Evolutionary conservation across 2,113 vertebrate species (phyloP), one percentile per base, ranked within the genome.

Genomic region (Mesitornis unicolor): DNA sequence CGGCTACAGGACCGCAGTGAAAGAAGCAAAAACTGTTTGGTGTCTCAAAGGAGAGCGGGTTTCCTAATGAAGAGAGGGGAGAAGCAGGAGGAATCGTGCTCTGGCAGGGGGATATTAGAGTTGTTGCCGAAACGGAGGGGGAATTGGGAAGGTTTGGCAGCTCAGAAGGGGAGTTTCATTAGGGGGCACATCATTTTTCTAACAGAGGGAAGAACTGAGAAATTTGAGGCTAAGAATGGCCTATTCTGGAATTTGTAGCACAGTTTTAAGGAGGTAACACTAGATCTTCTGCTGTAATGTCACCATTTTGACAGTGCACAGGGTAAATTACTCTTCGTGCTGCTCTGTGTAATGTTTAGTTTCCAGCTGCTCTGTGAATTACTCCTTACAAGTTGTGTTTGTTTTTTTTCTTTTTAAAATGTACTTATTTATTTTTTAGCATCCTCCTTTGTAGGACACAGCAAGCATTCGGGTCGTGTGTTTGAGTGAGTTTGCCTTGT

Each of bases 381-480:
- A 25, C 22, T 61, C 28, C 53, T 59, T 20, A 5, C 8, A 2
- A 29, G 40, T 18, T 28, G 5, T 26, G 43, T 35, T 11, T 89
- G 33, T 3, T 4, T 19, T 53, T 63, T 57, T 64, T 36, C 3
- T 11, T 29, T 68, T 71, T 24, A 65, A 35, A 57, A 18, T 10
- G 10, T 17, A 25, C 25, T 20, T 50, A 4, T 15, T 53, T 48
- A 5, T 10, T 67, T 50, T 64, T 29, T 24, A 16, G 14, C 6
- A 2, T 25, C 31, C 47, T 17, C 36, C 84, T 57, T 68, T 42
- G 20, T 65, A 21, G 29, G 16, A 16, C 33, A 67, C 40, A 3
- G 48, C 11, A 38, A 40, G 0, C 3, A 1, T 54, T 73, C 18
- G 24, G 26, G 42, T n/a, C 0, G 0, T 67, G 57, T 0, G 0